phyloP scores from a whole-genome alignment of 53 echinoderm and acorn worm species.

The Holothuria scabra region DNA sequence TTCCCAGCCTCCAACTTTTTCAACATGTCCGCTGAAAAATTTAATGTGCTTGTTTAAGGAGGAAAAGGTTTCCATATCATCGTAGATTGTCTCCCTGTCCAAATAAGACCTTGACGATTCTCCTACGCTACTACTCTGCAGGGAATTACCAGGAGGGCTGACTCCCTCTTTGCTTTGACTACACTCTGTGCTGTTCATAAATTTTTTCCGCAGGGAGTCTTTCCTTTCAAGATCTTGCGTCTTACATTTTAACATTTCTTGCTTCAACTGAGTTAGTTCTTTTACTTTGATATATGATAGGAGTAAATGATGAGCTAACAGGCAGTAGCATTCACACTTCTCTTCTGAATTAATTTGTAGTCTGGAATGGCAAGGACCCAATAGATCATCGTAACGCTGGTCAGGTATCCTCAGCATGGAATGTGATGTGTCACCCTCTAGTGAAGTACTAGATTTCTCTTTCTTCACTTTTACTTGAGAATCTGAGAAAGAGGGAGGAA shows the following conservation, averaged over 20 bases:
- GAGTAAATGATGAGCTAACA: conserved; percentile 59
- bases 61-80: conserved; percentile 10
- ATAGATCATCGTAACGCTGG: conserved; percentile 44
- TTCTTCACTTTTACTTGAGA: too few species aligned
- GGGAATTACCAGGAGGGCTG: neutral
- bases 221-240: too few species aligned
- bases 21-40: conserved; percentile 4
- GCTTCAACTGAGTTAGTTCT: conserved; percentile 25
- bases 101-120: neutral
- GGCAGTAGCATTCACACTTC: conserved; percentile 54
- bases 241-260: conserved; percentile 6
- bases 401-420: neutral
- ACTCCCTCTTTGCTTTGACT: neutral
- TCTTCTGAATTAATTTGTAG: conserved; percentile 29
- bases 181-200: neutral
- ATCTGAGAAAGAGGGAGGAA: too few species aligned
- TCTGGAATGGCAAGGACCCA: conserved; percentile 44
- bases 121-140: neutral
- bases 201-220: neutral
- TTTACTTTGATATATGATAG: conserved; percentile 50
- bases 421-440: neutral
- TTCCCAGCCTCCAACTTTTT: conserved; percentile 16
- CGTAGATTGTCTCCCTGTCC: neutral
- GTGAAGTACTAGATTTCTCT: neutral
- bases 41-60: neutral